phyloP scores from a whole-genome alignment of 2,113 vertebrate species.

The Prunella fulvescens region DNA sequence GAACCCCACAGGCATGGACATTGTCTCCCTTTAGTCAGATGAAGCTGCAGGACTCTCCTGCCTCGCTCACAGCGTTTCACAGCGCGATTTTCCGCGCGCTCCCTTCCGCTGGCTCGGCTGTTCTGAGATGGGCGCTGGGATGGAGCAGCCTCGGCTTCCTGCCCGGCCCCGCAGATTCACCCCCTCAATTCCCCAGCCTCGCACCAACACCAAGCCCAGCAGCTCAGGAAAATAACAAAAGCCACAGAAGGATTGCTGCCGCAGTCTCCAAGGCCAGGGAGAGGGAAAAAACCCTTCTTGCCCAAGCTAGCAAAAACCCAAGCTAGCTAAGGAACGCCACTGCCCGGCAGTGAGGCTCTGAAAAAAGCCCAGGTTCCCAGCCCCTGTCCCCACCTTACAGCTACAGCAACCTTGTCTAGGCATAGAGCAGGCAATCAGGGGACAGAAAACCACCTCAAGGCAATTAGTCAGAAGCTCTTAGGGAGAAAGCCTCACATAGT shows the following conservation, averaged over 20 bases:
- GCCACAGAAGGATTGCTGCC: accelerated
- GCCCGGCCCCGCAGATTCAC: background rate
- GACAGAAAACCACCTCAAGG: background rate
- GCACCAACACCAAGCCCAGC: background rate
- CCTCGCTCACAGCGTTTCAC: background rate
- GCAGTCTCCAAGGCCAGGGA: background rate
- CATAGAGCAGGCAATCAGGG: background rate
- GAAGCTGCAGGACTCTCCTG: background rate
- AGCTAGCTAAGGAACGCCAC: background rate
- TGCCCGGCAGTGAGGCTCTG: background rate
- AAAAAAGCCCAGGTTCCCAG: background rate
- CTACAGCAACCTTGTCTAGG: background rate
- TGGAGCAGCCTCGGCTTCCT: too few species aligned
- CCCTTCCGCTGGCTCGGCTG: background rate
- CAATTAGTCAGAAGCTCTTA: background rate
- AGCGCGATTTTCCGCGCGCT: background rate
- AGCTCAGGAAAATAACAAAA: background rate
- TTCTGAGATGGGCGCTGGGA: too few species aligned
- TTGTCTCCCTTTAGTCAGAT: too few species aligned
- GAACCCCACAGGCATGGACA: background rate
- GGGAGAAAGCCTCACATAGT: background rate
- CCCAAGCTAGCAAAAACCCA: background rate
- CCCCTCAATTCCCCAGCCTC: too few species aligned
- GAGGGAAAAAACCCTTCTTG: background rate
- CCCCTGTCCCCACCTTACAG: background rate